These are phyloP conservation scores for Tethya wilhelma DNA, from an alignment of 37 sponge, comb jelly and placozoan species.

Conservation along the genomic window DNA sequence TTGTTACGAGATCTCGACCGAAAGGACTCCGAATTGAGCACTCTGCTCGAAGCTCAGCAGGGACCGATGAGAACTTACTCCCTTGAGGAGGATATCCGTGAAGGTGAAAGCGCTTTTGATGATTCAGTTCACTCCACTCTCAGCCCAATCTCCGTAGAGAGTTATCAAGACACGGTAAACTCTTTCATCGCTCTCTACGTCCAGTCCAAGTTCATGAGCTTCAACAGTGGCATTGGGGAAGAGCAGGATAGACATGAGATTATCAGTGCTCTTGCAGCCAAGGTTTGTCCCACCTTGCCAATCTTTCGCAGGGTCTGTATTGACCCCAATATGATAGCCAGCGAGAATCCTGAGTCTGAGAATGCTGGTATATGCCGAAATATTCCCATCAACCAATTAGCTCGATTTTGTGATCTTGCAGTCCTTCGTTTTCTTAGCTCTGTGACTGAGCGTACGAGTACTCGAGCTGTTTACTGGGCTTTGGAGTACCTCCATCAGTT, in stretches of 20 bases:
- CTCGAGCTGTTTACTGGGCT: constrained; percentile 46
- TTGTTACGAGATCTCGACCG: too few species aligned
- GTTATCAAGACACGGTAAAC: constrained; percentile 39
- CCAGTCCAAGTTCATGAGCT: constrained; percentile 16
- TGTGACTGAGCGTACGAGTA: constrained; percentile 29
- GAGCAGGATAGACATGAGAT: constrained; percentile 9
- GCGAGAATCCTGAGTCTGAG: background rate
- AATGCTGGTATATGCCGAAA: background rate
- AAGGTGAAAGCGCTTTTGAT: too few species aligned
- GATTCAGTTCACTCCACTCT: too few species aligned
- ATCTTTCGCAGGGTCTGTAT: constrained; percentile 33
- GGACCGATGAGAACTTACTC: too few species aligned
- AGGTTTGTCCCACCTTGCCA: constrained; percentile 5
- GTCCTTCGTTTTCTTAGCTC: constrained; percentile 49
- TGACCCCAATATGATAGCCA: constrained; percentile 16
- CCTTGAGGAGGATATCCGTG: too few species aligned
- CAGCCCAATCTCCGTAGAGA: too few species aligned
- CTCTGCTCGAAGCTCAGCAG: too few species aligned
- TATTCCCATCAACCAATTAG: constrained; percentile 54
- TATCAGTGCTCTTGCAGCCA: background rate
- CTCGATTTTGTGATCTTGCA: constrained; percentile 62
- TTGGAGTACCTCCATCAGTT: constrained; percentile 57
- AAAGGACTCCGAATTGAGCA: too few species aligned
- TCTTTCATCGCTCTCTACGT: constrained; percentile 22
- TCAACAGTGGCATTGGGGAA: background rate